Evolutionary conservation across 2,797 vertebrate species (phyloP), one percentile per base, ranked within the genome.

Genomic region (Knipowitschia caucasica): DNA sequence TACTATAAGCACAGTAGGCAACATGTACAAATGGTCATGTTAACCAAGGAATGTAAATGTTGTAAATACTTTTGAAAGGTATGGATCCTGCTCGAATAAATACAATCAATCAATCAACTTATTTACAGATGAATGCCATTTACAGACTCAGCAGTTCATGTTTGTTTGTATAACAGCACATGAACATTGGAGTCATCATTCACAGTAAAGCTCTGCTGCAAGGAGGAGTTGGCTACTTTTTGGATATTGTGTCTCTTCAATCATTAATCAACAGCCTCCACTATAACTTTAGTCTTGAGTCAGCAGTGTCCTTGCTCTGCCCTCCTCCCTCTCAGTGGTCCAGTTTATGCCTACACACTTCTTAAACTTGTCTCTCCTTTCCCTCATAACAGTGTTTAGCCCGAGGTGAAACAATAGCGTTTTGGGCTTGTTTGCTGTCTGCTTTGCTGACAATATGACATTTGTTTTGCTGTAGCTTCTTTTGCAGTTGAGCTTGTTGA

Each of bases 181-280:
- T 53, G 23, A 56, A 49, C 51, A 60, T 45, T 21, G 27, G 30
- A 62, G 39, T 59, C 60, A 69, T 58, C 59, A 51, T 73, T 69
- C 68, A 73, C 63, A 47, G 56, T 55, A 8, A 57, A 53, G 67
- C 53, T 71, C 56, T 44, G 40, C 59, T 56, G 47, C 31, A 26
- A 45, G 18, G 24, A 49, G 47, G 55, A 58, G 55, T 56, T 68
- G 61, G 56, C 55, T 33, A 23, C 39, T 56, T n/a, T 55, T 24
- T 65, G 45, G 59, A 61, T 36, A 39, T 51, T 35, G 59, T 64
- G 44, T 35, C 55, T 73, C 55, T 66, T 75, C 47, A 76, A 60
- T 79, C 64, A 76, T 76, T 69, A 74, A 73, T 78, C 62, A 71
- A 59, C 36, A 56, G 58, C 56, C 62, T 65, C 42, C 49, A 72